Conservation (phyloP, 1,140 invertebrate genomes). For the Amyelois transitella region DNA sequence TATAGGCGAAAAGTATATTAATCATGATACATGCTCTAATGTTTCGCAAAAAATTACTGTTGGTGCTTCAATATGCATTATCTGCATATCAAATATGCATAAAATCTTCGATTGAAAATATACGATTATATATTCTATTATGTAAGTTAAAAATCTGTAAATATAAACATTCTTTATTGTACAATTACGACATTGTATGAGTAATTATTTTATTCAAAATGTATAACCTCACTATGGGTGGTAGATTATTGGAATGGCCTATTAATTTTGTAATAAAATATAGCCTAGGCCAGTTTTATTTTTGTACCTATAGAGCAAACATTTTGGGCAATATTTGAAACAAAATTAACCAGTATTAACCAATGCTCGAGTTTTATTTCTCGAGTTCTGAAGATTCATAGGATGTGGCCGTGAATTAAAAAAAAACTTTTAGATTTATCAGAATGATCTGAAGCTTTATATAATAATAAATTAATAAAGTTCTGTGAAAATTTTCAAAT, state of each 20-base stretch:
- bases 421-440: too few relatives aligned
- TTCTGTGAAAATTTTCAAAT: too few relatives aligned
- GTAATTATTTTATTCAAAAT: conserved; percentile 13
- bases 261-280: conserved; percentile 6
- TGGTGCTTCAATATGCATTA: conserved; percentile 34
- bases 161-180: conserved; percentile 27
- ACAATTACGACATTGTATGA: conserved; percentile 16
- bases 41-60: conserved; percentile 10
- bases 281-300: conserved; percentile 13
- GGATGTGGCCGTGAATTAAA: too few relatives aligned
- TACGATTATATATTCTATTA: conserved; percentile 21
- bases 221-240: conserved; percentile 20
- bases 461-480: too few relatives aligned
- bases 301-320: conserved; percentile 12
- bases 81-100: conserved; percentile 40
- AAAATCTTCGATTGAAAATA: conserved; percentile 19
- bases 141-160: conserved; percentile 19
- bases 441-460: too few relatives aligned
- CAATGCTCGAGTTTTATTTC: too few relatives aligned
- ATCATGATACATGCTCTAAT: neutral
- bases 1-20: neutral
- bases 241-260: conserved; percentile 24
- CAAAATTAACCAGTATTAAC: conserved; percentile 23
- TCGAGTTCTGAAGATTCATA: too few relatives aligned
- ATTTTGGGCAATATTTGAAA: conserved; percentile 12